phyloP scores from a whole-genome alignment of 2,797 vertebrate species.

The Pempheris klunzingeri region DNA sequence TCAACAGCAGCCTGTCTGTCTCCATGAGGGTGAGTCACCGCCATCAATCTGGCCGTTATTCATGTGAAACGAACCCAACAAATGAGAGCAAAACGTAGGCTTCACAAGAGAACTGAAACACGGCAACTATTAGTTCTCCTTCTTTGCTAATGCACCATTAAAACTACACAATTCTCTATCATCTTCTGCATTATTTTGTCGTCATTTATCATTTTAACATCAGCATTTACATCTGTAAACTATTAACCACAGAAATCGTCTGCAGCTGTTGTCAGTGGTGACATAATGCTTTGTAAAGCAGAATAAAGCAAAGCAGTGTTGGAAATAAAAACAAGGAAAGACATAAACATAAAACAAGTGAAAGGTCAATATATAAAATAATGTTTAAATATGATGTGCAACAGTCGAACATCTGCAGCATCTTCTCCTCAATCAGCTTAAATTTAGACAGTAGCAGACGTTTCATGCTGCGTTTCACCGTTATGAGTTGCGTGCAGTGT shows the following conservation, averaged over 20 bases:
- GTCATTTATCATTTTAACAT: not conserved
- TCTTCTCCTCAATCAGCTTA: not conserved
- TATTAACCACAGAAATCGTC: not conserved
- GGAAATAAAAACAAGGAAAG: not conserved
- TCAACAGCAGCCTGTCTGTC: slow-evolving; percentile 97
- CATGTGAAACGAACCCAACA: slow-evolving; percentile 7
- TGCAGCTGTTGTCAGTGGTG: not conserved
- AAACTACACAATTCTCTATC: not conserved
- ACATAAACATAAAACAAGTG: too few species aligned
- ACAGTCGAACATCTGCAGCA: not conserved
- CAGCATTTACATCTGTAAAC: not conserved
- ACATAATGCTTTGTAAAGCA: not conserved
- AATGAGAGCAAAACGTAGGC: not conserved
- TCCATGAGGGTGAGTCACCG: slow-evolving; percentile 95
- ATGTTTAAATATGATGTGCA: not conserved
- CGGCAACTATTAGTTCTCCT: not conserved
- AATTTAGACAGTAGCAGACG: not conserved
- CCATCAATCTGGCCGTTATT: slow-evolving; percentile 32
- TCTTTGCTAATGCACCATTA: not conserved
- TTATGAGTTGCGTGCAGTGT: not conserved
- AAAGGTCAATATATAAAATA: not conserved
- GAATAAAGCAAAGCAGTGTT: not conserved
- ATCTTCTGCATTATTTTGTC: not conserved
- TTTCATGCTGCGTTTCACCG: not conserved
- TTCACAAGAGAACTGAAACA: not conserved